Percentiles rank a stretch among this genome's conserved stretches.
Evolutionary conservation across 2,113 vertebrate genomes (phyloP).

Genomic region (Campylomormyrus numenius): DNA sequence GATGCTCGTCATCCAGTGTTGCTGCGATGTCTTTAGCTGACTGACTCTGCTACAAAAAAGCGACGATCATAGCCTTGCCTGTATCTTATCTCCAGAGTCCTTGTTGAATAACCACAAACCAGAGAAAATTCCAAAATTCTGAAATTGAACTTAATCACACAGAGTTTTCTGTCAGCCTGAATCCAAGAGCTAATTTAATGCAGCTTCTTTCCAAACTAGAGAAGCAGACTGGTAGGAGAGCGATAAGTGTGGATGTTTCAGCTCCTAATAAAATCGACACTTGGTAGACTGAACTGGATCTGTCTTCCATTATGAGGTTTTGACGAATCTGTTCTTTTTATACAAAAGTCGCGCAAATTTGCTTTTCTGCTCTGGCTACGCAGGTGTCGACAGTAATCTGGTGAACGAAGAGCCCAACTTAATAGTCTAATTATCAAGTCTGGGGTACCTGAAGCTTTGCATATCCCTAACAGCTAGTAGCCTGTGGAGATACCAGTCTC

Average conservation of each 20-base stretch:
- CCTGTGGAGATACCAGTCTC: slow-evolving; percentile 7
- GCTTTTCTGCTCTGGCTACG: neutral
- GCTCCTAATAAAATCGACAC: neutral
- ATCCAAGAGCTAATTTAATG: neutral
- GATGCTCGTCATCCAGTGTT: neutral
- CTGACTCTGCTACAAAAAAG: neutral
- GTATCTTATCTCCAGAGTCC: neutral
- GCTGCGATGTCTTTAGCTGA: neutral
- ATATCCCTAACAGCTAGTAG: slow-evolving; percentile 3
- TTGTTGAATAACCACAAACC: neutral
- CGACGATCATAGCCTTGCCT: neutral
- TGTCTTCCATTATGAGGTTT: neutral
- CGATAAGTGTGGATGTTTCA: neutral
- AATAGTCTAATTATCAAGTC: slow-evolving; percentile 7
- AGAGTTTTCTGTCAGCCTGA: neutral
- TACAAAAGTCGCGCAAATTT: neutral
- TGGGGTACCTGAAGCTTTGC: neutral
- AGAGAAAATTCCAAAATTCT: neutral
- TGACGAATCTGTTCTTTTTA: neutral
- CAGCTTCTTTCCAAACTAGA: neutral
- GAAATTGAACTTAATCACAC: neutral
- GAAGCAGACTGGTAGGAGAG: neutral
- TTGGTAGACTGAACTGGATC: neutral
- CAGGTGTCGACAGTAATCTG: neutral
- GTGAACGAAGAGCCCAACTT: neutral